Base-by-base conservation (phyloP, 2,113 vertebrate genomes). In the Hydrochoerus hydrochaeris region DNA sequence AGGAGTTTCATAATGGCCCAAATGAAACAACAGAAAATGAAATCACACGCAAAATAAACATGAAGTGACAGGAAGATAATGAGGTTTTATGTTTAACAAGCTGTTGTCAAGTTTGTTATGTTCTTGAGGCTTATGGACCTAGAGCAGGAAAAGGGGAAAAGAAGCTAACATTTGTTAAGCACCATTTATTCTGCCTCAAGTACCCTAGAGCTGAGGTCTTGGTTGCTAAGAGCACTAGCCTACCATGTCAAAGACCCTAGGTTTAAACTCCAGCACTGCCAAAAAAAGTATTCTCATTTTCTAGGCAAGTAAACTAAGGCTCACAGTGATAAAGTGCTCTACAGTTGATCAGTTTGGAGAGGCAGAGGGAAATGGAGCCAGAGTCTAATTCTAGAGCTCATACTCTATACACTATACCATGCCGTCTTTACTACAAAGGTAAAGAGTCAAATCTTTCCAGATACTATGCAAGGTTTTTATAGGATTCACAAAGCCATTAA, bases 381-480 rank as follows among this genome's bases (percentile, higher is more conserved):
- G 54, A 41, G 12, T 22, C 22, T 85, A 67, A n/a, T 35, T 41
- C 57, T 85, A 32, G 90, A 65, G 41, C 28, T 57, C 7, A 65
- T 11, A 81, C 35, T 62, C 44, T 78, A 44, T 44, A 87, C 30
- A 24, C 65, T 57, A 5, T 44, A 30, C 38, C 10, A 71, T 4
- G 28, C 44, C 90, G 28, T 63, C 46, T 85, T 90, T 22, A 73
- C 30, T 20, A 60, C 24, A 87, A 87, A 96, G 71, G 54, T 19
- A 87, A 90, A 96, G 71, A 94, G 73, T n/a, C 85, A 83, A 93
- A 58, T 3, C 46, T 80, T 73, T 77, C 28, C 35, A 67, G 67
- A 93, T 58, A 35, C 26, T 35, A 67, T 16, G 38, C 19, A 71
- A 67, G 81, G 38, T 26, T 69, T 95, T 94, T 60, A 78, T 26